phyloP scores from a whole-genome alignment of 2,888 invertebrate species.

The Acrobasis consociella region DNA sequence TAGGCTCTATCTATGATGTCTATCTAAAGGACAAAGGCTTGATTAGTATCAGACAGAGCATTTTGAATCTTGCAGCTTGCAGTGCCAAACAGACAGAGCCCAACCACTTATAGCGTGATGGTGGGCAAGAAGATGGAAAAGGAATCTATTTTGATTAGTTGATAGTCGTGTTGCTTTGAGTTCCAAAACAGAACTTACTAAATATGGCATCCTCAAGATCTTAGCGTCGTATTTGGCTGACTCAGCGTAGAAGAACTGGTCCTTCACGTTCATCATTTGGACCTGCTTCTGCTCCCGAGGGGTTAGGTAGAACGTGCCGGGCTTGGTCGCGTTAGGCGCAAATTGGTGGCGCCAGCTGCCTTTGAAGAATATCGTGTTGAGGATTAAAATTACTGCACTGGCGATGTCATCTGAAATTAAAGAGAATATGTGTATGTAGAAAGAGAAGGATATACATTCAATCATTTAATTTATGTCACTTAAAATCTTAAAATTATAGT shows the following conservation, averaged over 20 bases:
- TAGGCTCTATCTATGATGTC: too few relatives aligned
- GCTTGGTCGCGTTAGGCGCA: slow-evolving; percentile 81
- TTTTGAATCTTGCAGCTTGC: too few relatives aligned
- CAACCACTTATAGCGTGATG: too few relatives aligned
- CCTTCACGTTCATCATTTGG: slow-evolving; percentile 87
- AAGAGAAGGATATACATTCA: too few relatives aligned
- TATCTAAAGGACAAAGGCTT: too few relatives aligned
- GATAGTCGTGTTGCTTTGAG: too few relatives aligned
- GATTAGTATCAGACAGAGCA: too few relatives aligned
- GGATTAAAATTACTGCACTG: slow-evolving; percentile 85
- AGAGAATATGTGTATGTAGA: not conserved
- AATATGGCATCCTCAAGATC: slow-evolving; percentile 88
- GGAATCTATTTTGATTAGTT: not conserved
- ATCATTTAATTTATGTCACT: too few relatives aligned
- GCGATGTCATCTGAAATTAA: slow-evolving; percentile 80
- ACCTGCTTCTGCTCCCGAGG: slow-evolving; percentile 70
- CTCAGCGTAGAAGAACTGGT: slow-evolving; percentile 85
- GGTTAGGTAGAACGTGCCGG: slow-evolving; percentile 83
- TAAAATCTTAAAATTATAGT: too few relatives aligned
- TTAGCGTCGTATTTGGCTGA: slow-evolving; percentile 85
- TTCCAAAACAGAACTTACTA: slow-evolving; percentile 17
- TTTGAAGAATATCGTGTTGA: slow-evolving; percentile 92
- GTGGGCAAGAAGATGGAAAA: not conserved
- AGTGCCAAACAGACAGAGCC: too few relatives aligned
- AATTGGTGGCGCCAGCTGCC: slow-evolving; percentile 90